A percentile compares a stretch with the other conserved stretches of the same genome.
Conservation (phyloP, 2,113 vertebrate species). For the Oncorhynchus clarkii region DNA sequence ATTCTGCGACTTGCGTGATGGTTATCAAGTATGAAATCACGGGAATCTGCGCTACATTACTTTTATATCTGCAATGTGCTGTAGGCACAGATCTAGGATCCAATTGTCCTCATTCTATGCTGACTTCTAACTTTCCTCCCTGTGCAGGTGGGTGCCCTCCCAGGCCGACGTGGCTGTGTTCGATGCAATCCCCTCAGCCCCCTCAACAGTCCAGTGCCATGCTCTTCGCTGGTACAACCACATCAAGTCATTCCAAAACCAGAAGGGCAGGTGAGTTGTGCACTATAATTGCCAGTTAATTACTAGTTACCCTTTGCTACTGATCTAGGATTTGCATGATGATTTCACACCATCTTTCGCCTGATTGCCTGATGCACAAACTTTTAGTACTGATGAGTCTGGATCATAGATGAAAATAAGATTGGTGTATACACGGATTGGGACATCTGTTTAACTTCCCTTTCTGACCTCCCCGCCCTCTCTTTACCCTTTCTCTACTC, state of each 20-base stretch:
- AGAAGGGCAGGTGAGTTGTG: conserved; percentile 84
- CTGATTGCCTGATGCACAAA: conserved; percentile 57
- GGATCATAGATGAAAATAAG: not conserved
- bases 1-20: no score
- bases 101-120: no score
- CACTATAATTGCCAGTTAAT: no score
- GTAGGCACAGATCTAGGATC: no score
- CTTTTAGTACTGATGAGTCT: conserved; percentile 34
- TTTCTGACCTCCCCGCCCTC: conserved; percentile 48
- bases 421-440: not conserved
- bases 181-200: conserved; percentile 80
- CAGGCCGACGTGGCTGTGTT: conserved; percentile 93
- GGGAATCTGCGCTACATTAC: no score
- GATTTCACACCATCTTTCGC: conserved; percentile 61
- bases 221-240: conserved; percentile 96
- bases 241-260: conserved; percentile 89
- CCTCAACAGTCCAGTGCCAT: conserved; percentile 82
- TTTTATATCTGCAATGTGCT: no score
- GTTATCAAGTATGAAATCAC: no score
- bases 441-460: not conserved
- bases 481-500: no score
- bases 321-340: conserved; percentile 36
- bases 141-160: conserved; percentile 86
- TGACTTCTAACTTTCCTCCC: not conserved
- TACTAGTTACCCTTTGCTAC: not conserved